phyloP scores from a whole-genome alignment of 2,888 invertebrate species.

The Drosophila anomalipes region DNA sequence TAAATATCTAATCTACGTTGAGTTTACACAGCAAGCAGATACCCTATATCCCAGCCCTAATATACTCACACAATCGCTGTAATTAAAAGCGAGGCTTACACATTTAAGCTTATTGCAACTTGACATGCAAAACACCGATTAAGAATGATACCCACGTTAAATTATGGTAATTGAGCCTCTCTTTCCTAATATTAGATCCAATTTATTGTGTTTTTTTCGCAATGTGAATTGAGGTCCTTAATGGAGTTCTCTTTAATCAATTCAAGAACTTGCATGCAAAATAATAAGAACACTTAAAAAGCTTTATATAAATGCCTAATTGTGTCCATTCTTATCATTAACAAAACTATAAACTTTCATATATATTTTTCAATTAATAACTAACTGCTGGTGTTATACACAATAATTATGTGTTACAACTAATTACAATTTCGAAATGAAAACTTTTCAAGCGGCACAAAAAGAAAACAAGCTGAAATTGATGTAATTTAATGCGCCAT shows the following conservation, averaged over 20 bases:
- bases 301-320: neutral
- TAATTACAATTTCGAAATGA: conserved; percentile 17
- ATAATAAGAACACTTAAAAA: neutral
- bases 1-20: neutral
- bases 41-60: neutral
- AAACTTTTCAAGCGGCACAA: conserved; percentile 15
- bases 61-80: neutral
- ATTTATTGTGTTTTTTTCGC: neutral
- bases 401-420: neutral
- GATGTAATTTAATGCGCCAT: conserved; percentile 42
- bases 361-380: neutral
- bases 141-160: neutral
- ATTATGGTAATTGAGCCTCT: neutral
- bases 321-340: neutral
- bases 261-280: neutral
- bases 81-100: neutral
- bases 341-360: neutral
- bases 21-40: neutral
- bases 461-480: conserved; percentile 21
- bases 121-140: neutral
- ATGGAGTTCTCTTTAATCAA: neutral
- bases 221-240: neutral
- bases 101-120: neutral
- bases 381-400: conserved; percentile 1
- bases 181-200: neutral